Evolutionary conservation across 2,888 invertebrate genomes (phyloP), one percentile per base, ranked within the genome.

Genomic region (Ischnus inquisitorius): DNA sequence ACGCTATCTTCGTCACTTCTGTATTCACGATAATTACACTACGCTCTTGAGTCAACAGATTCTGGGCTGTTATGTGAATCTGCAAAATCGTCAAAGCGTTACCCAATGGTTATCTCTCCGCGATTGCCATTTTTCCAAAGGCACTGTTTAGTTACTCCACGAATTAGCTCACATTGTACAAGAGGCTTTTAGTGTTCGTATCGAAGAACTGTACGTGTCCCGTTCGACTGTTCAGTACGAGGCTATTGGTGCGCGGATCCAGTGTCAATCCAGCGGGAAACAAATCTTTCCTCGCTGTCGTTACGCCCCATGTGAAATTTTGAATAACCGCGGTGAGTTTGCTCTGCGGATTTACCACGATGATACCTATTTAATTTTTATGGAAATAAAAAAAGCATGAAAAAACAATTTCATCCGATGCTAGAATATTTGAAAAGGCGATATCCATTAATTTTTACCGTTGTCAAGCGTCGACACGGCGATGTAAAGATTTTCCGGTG

Each of bases 181-280:
- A 92, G 80, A 97, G 94, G 88, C 94, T 95, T 90, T 96, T 96
- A 3, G 95, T 95, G 68, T 95, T 94, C 0, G 95, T 95, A 62
- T 96, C 95, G 92, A 95, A 97, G 94, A 97, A 97, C 92, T 97
- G 97, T 64, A 97, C 93, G 88, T 97, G 96, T 14, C 97, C 97
- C 0, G 95, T 94, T 85, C 96, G 95, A 43, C 97, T 97, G 91
- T 97, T 97, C 82, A 96, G 94, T 46, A 97, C 96, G 19, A 97
- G 92, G 6, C 95, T 94, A 88, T 95, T 95, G 10, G 95, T 95
- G 64, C 95, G 94, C 2, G 96, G 95, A 93, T 97, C 97, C 68
- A 94, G 94, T 14, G 92, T 91, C 60, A 96, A 92, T 1, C 95
- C 95, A 81, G 94, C 94, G 83, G 95, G 95, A 90, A 95, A 95